phyloP scores from a whole-genome alignment of 2,888 invertebrate species.

The Leptopilina myrica region DNA sequence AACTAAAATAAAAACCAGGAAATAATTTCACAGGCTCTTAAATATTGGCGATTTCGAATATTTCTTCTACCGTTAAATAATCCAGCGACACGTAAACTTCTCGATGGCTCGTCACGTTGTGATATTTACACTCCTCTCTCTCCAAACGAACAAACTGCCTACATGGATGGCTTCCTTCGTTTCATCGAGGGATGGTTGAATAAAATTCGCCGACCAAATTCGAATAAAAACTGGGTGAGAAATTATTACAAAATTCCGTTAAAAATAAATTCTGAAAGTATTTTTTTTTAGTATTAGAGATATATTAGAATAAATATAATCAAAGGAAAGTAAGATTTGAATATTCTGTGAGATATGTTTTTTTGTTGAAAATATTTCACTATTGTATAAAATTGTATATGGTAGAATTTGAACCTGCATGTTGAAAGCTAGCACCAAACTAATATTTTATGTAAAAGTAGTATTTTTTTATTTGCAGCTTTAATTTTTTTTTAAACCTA shows the following conservation, averaged over 20 bases:
- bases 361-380: background rate
- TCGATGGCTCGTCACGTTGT: constrained; percentile 85
- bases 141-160: constrained; percentile 79
- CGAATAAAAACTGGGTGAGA: constrained; percentile 87
- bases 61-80: constrained; percentile 91
- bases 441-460: constrained; percentile 32
- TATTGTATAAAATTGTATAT: constrained; percentile 51
- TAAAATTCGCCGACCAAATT: constrained; percentile 88
- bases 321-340: constrained; percentile 9
- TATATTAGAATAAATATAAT: background rate
- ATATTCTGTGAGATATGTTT: background rate
- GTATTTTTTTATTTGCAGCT: constrained; percentile 27
- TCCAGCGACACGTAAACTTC: constrained; percentile 86
- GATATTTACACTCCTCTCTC: constrained; percentile 88
- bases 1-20: constrained; percentile 13
- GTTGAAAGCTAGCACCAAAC: constrained; percentile 50
- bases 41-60: constrained; percentile 95
- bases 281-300: constrained; percentile 4
- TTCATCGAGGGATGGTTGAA: constrained; percentile 93
- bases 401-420: constrained; percentile 59
- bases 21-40: constrained; percentile 81
- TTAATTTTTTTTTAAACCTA: constrained; percentile 19
- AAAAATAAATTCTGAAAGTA: background rate
- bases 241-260: background rate
- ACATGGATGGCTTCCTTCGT: constrained; percentile 86